Base-by-base conservation (phyloP, 2,113 vertebrate species). In the Syrmaticus mikado region DNA sequence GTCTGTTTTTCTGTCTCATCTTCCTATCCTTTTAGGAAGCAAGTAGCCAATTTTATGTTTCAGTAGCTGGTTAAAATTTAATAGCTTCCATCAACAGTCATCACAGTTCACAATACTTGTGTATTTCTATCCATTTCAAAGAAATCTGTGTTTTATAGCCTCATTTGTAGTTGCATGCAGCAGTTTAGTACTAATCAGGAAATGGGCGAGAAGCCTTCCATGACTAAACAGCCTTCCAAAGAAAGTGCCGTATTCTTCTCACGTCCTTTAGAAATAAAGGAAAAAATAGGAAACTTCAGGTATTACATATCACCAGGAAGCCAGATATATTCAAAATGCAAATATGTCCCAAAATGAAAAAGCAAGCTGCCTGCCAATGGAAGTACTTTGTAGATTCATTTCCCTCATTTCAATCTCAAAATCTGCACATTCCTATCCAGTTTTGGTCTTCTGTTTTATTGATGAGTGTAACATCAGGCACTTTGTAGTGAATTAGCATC, bases 271-370 rank as follows among this genome's bases (percentile, higher is more conserved):
- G 83, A 94, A 72, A n/a, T 40, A 72, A 81, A 75, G 43, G 57
- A 87, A 85, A 77, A 27, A 91, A 90, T 55, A 74, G 50, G 66
- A 79, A 79, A 52, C 46, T 92, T 96, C 82, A 74, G 92, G 81
- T 91, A 85, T 82, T 74, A 87, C 82, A 60, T 91, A 90, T 94
- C 89, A 89, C 89, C 75, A 84, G 61, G 71, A 88, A 95, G 61
- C 82, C 46, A 90, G 87, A 52, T 86, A 79, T 95, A 87, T 87
- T 95, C 82, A 66, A 93, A 95, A 92, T 93, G 87, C 76, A 71
- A 92, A 85, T 66, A 45, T 61, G 41, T 53, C 82, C 53, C 52
- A 65, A 78, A 95, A 95, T 87, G 61, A 79, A 76, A 60, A 93
- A 94, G 71, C 43, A 61, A 93, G 76, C 89, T 94, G 87, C 87